A percentile compares a stretch with the other conserved stretches of the same genome.
Conservation (phyloP, 2,797 vertebrate species). For the Bradypodion pumilum region DNA sequence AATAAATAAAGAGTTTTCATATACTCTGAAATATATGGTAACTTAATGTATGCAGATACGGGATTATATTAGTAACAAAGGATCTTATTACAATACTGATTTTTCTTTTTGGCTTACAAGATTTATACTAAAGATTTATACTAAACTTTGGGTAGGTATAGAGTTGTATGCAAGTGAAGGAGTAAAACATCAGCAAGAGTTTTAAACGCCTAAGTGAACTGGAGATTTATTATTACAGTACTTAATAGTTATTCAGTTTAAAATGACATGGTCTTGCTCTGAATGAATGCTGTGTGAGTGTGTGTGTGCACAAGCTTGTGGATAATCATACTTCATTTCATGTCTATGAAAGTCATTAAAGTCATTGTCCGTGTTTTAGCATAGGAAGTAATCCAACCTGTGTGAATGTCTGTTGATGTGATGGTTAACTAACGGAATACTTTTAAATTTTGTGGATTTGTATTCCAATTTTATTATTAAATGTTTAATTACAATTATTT, state of each 20-base stretch:
- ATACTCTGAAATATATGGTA: not conserved
- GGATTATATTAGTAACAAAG: not conserved
- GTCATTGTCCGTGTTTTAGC: not conserved
- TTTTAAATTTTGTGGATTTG: slow-evolving; percentile 18
- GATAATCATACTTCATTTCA: not conserved
- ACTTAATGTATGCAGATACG: not conserved
- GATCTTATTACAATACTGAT: not conserved
- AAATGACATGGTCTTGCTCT: slow-evolving; percentile 25
- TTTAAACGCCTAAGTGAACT: slow-evolving; percentile 5
- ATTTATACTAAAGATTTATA: not conserved
- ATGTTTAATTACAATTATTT: not conserved
- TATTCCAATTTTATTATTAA: not conserved
- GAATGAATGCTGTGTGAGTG: not conserved
- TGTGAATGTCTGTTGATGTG: not conserved
- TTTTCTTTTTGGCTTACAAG: not conserved
- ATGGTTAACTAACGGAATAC: not conserved
- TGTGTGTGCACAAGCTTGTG: not conserved
- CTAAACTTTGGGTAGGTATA: not conserved
- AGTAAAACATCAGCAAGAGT: not conserved
- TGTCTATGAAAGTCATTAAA: slow-evolving; percentile 20
- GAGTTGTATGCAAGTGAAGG: not conserved
- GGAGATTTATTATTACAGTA: not conserved
- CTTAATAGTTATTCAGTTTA: slow-evolving; percentile 11
- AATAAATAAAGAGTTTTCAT: not conserved
- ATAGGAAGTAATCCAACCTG: not conserved